These are phyloP conservation scores for Knipowitschia caucasica DNA, from an alignment of 2,797 vertebrate genomes.

Conservation along the genomic window DNA sequence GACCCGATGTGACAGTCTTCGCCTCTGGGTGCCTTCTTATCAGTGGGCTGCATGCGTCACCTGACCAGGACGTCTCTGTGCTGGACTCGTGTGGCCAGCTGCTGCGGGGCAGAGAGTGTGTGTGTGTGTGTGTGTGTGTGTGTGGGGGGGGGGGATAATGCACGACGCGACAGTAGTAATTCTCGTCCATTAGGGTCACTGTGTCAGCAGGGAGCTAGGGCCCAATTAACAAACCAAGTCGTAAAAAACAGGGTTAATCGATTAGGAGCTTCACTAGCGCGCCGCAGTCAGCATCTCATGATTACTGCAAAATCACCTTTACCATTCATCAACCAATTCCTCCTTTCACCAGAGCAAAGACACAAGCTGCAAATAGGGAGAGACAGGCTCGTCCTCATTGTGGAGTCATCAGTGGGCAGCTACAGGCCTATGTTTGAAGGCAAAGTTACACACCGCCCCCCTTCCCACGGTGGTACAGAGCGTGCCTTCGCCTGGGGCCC, in stretches of 20 bases:
- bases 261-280: slow-evolving; percentile 42
- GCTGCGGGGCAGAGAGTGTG: slow-evolving; percentile 29
- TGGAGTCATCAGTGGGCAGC: slow-evolving; percentile 29
- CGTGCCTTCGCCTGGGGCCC: slow-evolving; percentile 42
- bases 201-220: slow-evolving; percentile 72
- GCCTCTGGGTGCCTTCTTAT: slow-evolving; percentile 41
- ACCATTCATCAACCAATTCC: slow-evolving; percentile 33
- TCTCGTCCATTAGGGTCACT: slow-evolving; percentile 74
- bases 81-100: slow-evolving; percentile 48
- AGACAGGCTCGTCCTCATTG: slow-evolving; percentile 52
- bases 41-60: slow-evolving; percentile 54
- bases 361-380: slow-evolving; percentile 44
- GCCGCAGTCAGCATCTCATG: slow-evolving; percentile 53
- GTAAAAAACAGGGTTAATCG: slow-evolving; percentile 64
- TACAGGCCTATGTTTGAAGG: slow-evolving; percentile 43
- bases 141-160: slow-evolving; percentile 54
- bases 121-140: slow-evolving; percentile 15
- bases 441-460: slow-evolving; percentile 66
- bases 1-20: slow-evolving; percentile 25
- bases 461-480: slow-evolving; percentile 38
- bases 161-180: slow-evolving; percentile 66
- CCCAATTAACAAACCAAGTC: slow-evolving; percentile 67
- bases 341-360: background rate
- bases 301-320: slow-evolving; percentile 54
- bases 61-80: slow-evolving; percentile 49